Evolutionary conservation across 2,797 vertebrate genomes (phyloP).

Genomic region (Acrossocheilus wenchowensis): DNA sequence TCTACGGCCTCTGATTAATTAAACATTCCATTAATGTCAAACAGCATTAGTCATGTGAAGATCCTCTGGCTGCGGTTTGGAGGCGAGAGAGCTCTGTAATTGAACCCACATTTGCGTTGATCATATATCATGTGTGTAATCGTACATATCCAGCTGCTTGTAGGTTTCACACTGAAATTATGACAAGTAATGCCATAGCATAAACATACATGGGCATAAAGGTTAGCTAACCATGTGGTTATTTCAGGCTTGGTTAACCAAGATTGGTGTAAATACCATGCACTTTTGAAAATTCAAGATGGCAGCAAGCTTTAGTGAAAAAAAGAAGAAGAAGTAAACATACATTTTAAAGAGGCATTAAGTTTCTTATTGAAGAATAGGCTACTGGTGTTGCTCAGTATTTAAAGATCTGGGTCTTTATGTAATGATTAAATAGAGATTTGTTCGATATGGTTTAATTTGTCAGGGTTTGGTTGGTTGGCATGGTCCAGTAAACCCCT

Average conservation of each 20-base stretch:
- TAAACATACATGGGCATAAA: constrained; percentile 7
- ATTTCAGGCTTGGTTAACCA: constrained; percentile 18
- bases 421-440: neutral
- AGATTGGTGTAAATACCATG: constrained; percentile 1
- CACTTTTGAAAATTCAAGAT: constrained; percentile 9
- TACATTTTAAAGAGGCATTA: neutral
- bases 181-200: neutral
- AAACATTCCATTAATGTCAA: constrained; percentile 77
- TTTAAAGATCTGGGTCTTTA: neutral
- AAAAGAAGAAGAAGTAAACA: neutral
- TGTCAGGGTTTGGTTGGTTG: neutral
- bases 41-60: constrained; percentile 65
- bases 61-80: constrained; percentile 33
- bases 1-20: constrained; percentile 70
- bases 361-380: neutral
- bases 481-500: neutral
- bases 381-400: neutral
- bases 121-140: neutral
- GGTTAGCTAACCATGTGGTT: constrained; percentile 15
- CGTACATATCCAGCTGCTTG: neutral
- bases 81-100: neutral
- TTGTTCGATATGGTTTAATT: neutral
- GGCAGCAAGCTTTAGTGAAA: neutral
- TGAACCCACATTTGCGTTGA: neutral
- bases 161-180: neutral